These are phyloP conservation scores for Okapia johnstoni DNA, from an alignment of 2,113 vertebrate genomes.

Conservation along the genomic window DNA sequence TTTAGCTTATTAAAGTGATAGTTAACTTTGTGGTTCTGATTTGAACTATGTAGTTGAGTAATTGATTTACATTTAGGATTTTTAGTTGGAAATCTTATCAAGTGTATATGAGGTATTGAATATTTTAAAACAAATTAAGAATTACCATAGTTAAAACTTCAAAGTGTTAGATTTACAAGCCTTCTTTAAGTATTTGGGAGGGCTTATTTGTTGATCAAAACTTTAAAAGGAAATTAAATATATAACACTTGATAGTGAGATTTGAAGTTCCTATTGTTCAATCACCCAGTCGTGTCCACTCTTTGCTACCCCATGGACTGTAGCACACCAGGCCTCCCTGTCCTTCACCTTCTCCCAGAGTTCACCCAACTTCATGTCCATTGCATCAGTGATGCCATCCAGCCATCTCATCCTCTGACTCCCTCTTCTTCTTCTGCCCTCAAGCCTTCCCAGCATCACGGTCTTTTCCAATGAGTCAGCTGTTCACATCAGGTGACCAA, in stretches of 20 bases:
- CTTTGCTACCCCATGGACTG: neutral
- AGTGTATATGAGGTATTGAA: neutral
- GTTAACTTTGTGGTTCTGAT: neutral
- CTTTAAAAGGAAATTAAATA: neutral
- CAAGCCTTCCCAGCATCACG: neutral
- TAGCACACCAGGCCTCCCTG: neutral
- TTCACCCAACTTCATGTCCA: neutral
- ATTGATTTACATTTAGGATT: neutral
- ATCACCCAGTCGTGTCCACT: neutral
- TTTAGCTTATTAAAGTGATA: neutral
- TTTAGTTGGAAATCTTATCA: neutral
- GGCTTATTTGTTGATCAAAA: neutral
- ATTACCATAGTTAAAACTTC: neutral
- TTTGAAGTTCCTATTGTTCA: neutral
- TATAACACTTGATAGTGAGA: neutral
- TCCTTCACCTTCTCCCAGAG: neutral
- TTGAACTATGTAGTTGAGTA: neutral
- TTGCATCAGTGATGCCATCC: neutral
- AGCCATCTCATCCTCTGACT: neutral
- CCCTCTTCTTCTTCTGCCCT: neutral
- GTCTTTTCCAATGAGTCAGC: neutral
- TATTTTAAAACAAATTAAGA: neutral
- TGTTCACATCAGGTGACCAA: neutral
- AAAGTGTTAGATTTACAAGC: neutral
- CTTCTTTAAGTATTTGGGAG: neutral